phyloP scores from a whole-genome alignment of 2,113 vertebrate genomes.

The Oryzias curvinotus region DNA sequence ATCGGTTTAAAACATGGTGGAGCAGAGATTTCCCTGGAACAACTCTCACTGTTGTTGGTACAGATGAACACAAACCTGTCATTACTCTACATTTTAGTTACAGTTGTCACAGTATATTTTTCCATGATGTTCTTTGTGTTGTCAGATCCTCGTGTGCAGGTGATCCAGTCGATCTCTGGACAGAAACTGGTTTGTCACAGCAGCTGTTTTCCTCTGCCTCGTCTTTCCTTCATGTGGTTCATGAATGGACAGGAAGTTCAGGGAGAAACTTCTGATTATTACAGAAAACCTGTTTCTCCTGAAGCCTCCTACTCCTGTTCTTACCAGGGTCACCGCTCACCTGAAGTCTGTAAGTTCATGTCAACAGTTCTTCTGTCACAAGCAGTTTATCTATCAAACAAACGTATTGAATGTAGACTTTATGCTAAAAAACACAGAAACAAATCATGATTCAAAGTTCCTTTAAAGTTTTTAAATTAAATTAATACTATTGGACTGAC shows the following conservation, averaged over 20 bases:
- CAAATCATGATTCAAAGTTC: too few species aligned
- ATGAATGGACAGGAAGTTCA: background rate
- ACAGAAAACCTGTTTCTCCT: background rate
- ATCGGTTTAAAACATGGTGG: background rate
- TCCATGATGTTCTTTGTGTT: background rate
- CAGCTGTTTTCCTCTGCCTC: background rate
- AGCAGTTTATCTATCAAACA: too few species aligned
- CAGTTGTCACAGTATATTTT: background rate
- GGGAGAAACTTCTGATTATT: background rate
- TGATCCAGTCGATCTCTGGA: background rate
- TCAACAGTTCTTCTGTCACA: too few species aligned
- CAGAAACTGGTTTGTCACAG: background rate
- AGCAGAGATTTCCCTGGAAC: background rate
- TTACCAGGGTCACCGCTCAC: too few species aligned
- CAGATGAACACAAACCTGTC: background rate
- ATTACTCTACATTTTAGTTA: too few species aligned
- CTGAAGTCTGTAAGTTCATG: too few species aligned
- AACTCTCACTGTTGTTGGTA: background rate
- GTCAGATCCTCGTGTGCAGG: background rate
- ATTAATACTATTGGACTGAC: too few species aligned
- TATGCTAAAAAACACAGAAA: too few species aligned
- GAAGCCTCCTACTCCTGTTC: background rate
- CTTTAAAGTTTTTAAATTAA: too few species aligned
- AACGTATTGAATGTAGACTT: too few species aligned
- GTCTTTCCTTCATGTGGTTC: slow-evolving; percentile 1